phyloP scores from a whole-genome alignment of 1,140 invertebrate species.

The Drosophila sechellia region DNA sequence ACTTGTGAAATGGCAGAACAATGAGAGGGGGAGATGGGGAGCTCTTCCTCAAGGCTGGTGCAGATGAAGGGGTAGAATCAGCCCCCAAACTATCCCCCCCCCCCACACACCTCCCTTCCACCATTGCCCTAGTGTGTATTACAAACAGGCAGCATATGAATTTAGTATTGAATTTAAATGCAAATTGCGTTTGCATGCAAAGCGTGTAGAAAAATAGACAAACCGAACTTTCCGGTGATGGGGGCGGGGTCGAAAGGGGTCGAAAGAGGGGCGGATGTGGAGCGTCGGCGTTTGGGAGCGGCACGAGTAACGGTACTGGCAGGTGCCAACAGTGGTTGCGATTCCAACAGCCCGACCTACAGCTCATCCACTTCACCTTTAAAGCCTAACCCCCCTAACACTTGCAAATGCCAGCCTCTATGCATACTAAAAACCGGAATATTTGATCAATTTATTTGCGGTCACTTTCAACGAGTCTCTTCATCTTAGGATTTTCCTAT shows the following conservation, averaged over 20 bases:
- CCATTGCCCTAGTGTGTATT: constrained; percentile 63
- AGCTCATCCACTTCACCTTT: constrained; percentile 25
- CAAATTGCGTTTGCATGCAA: constrained; percentile 81
- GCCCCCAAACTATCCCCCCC: no score
- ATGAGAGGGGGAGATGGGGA: constrained; percentile 39
- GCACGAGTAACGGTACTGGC: constrained; percentile 6
- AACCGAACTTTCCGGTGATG: background rate
- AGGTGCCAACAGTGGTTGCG: constrained; percentile 39
- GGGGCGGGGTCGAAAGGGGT: background rate
- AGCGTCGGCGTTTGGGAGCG: no score
- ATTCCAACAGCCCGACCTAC: constrained; percentile 17
- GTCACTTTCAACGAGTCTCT: background rate
- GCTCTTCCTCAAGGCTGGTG: constrained; percentile 17
- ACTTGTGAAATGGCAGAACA: constrained; percentile 79
- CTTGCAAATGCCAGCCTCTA: constrained; percentile 21
- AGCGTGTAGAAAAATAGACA: constrained; percentile 76
- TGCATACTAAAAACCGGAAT: constrained; percentile 21
- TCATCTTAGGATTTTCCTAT: background rate
- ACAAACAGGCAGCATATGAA: constrained; percentile 76
- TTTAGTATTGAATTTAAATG: constrained; percentile 83
- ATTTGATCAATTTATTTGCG: constrained; percentile 33
- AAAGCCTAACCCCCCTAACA: constrained; percentile 21
- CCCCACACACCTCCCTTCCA: constrained; percentile 1
- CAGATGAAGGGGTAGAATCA: no score
- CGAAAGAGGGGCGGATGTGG: no score